These are phyloP conservation scores for Drosophila equinoxialis DNA, from an alignment of 1,140 invertebrate genomes.

Conservation along the genomic window DNA sequence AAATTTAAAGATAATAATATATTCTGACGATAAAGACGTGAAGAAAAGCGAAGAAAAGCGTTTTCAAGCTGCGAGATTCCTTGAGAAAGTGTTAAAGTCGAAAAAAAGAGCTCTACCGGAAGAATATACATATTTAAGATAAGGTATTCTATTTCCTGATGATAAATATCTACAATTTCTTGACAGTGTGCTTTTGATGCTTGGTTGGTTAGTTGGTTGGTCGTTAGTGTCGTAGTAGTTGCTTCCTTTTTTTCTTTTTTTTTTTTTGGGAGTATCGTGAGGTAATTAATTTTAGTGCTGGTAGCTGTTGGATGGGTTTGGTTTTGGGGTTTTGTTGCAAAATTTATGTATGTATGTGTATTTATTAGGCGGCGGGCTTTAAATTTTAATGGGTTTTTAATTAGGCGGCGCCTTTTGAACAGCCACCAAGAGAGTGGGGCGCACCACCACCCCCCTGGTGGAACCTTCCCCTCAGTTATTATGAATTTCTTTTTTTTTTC, in stretches of 20 bases:
- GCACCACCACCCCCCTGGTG: neutral
- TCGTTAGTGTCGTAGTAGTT: slow-evolving; percentile 6
- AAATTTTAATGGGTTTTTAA: slow-evolving; percentile 78
- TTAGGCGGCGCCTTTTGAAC: slow-evolving; percentile 67
- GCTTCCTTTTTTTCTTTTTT: slow-evolving; percentile 32
- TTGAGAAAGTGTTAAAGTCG: too few species aligned
- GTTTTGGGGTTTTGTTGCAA: slow-evolving; percentile 39
- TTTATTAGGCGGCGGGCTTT: slow-evolving; percentile 50
- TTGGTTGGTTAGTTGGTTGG: slow-evolving; percentile 13
- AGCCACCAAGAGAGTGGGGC: slow-evolving; percentile 1
- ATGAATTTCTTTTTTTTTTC: slow-evolving; percentile 10
- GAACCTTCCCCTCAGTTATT: neutral
- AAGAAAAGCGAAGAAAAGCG: too few species aligned
- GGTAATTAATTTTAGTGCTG: slow-evolving; percentile 74
- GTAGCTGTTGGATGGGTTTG: slow-evolving; percentile 29
- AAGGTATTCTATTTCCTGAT: slow-evolving; percentile 5
- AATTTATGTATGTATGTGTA: slow-evolving; percentile 57
- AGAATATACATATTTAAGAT: neutral
- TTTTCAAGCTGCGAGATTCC: too few species aligned
- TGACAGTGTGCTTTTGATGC: slow-evolving; percentile 36
- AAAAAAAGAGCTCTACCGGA: too few species aligned
- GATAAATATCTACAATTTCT: slow-evolving; percentile 10
- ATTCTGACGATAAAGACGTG: too few species aligned
- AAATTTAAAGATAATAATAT: too few species aligned
- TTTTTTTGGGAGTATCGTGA: slow-evolving; percentile 57